Conservation (phyloP, 2,888 invertebrate genomes). For the Ochropleura leucogaster region DNA sequence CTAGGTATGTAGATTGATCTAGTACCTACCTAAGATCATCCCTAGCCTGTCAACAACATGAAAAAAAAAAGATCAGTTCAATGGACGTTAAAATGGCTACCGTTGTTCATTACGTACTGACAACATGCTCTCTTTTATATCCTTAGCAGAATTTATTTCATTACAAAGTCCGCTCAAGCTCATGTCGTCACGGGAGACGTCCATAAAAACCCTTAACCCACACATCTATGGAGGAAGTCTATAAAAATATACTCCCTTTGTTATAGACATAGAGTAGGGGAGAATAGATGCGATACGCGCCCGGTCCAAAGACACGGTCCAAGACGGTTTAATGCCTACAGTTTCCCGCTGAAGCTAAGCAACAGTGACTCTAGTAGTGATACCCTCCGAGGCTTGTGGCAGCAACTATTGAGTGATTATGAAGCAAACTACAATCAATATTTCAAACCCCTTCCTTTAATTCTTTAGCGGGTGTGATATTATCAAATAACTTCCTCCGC, state of each 20-base stretch:
- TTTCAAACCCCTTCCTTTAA: too few relatives aligned
- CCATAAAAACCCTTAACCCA: conserved; percentile 53
- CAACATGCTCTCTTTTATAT: conserved; percentile 35
- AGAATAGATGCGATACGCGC: background rate
- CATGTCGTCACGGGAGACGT: conserved; percentile 34
- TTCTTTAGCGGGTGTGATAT: too few relatives aligned
- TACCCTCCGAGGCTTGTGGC: too few relatives aligned
- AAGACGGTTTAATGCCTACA: too few relatives aligned
- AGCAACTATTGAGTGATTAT: background rate
- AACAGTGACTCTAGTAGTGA: too few relatives aligned
- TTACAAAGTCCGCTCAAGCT: conserved; percentile 39
- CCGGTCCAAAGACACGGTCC: too few relatives aligned
- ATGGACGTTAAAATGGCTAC: conserved; percentile 13
- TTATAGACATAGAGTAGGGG: conserved; percentile 7
- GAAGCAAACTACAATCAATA: too few relatives aligned
- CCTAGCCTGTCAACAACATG: background rate
- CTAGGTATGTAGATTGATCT: too few relatives aligned
- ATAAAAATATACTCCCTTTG: conserved; percentile 56
- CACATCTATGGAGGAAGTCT: conserved; percentile 34
- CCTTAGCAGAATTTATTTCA: conserved; percentile 50
- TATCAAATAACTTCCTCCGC: too few relatives aligned
- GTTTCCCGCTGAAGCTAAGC: background rate
- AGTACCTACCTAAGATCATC: background rate
- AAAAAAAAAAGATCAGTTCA: background rate
- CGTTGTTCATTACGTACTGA: conserved; percentile 21